phyloP scores from a whole-genome alignment of 2,888 invertebrate species.

The Drosophila peninsularis region DNA sequence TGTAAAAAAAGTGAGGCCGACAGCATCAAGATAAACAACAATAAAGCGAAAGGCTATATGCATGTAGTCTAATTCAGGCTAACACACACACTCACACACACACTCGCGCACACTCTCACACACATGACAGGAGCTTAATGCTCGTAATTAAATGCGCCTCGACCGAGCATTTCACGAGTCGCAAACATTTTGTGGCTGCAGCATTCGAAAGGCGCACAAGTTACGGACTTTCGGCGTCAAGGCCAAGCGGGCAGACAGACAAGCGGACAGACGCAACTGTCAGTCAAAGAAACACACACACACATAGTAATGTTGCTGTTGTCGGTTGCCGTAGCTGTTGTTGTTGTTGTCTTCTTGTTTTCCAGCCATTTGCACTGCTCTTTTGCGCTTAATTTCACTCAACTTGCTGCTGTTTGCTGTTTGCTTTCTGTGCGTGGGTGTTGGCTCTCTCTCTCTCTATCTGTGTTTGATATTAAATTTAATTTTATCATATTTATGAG shows the following conservation, averaged over 20 bases:
- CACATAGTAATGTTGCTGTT: not conserved
- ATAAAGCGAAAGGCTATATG: slow-evolving; percentile 42
- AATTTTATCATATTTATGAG: slow-evolving; percentile 65
- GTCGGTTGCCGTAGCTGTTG: not conserved
- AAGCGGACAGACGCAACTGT: slow-evolving; percentile 28
- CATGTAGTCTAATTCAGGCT: slow-evolving; percentile 32
- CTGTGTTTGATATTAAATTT: slow-evolving; percentile 34
- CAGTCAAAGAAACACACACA: slow-evolving; percentile 30
- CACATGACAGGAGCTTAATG: slow-evolving; percentile 48
- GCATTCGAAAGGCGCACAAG: slow-evolving; percentile 50
- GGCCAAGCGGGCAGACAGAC: slow-evolving; percentile 34
- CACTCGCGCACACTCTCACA: slow-evolving; percentile 11
- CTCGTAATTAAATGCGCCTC: slow-evolving; percentile 58
- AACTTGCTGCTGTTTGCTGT: slow-evolving; percentile 10
- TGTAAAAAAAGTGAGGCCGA: slow-evolving; percentile 60
- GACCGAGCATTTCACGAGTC: slow-evolving; percentile 23
- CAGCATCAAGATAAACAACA: slow-evolving; percentile 70
- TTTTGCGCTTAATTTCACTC: slow-evolving; percentile 72
- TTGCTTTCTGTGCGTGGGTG: slow-evolving; percentile 12
- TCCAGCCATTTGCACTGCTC: slow-evolving; percentile 67
- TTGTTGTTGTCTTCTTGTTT: slow-evolving; percentile 14
- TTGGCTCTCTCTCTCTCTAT: slow-evolving; percentile 20
- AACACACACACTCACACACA: slow-evolving; percentile 14
- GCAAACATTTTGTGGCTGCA: slow-evolving; percentile 40
- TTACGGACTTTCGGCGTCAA: slow-evolving; percentile 36